These are phyloP conservation scores for Pavo muticus DNA, from an alignment of 2,113 vertebrate species.

Conservation along the genomic window DNA sequence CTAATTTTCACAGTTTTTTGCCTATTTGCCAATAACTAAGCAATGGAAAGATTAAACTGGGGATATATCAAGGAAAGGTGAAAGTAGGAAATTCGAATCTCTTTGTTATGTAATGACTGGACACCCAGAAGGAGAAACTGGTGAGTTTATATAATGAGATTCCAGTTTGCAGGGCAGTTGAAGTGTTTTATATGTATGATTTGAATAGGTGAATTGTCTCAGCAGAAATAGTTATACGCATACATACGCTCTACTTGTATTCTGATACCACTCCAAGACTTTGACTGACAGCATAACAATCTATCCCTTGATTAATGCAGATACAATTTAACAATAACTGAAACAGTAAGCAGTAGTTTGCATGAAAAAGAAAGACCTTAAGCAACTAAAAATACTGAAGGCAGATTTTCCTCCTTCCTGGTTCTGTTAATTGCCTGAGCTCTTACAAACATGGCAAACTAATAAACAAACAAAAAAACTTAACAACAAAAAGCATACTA, in stretches of 20 bases:
- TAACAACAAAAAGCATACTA: neutral
- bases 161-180: neutral
- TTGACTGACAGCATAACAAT: neutral
- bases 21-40: neutral
- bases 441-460: neutral
- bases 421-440: neutral
- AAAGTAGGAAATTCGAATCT: neutral
- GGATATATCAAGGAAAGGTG: neutral
- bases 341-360: neutral
- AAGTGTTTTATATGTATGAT: neutral
- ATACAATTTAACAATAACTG: neutral
- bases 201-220: neutral
- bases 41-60: conserved; percentile 15
- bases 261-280: neutral
- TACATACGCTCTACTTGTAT: neutral
- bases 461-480: neutral
- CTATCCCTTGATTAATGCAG: neutral
- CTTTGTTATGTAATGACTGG: neutral
- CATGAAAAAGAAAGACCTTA: neutral
- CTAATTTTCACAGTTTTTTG: neutral
- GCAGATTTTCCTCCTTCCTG: neutral
- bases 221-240: neutral
- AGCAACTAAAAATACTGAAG: neutral
- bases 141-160: neutral
- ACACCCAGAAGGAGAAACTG: neutral